phyloP scores from a whole-genome alignment of 2,797 vertebrate genomes.

The Lemur catta region DNA sequence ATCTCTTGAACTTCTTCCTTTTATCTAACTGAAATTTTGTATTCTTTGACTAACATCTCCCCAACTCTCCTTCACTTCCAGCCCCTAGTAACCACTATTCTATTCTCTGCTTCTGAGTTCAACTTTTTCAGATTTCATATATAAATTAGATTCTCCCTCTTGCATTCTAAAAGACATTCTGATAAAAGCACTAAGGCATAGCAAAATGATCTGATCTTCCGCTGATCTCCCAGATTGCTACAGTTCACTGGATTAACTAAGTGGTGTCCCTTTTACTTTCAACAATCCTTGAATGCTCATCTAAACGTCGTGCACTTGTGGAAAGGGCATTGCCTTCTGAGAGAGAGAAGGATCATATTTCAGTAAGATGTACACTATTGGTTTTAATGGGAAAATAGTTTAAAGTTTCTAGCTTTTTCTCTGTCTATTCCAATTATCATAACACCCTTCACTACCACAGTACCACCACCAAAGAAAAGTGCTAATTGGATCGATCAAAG shows the following conservation, averaged over 20 bases:
- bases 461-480: slow-evolving; percentile 47
- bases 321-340: background rate
- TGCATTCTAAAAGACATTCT: background rate
- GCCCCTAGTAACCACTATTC: background rate
- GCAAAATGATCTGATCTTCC: background rate
- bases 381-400: slow-evolving; percentile 29
- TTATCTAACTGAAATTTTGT: background rate
- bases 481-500: slow-evolving; percentile 73
- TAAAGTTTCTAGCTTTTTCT: slow-evolving; percentile 36
- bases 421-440: slow-evolving; percentile 52
- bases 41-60: background rate
- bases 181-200: background rate
- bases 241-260: background rate
- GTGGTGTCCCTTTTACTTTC: background rate
- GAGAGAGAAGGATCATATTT: background rate
- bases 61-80: background rate
- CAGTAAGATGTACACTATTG: background rate
- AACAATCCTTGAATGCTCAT: background rate
- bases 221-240: background rate
- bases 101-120: background rate
- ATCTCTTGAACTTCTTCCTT: background rate
- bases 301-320: background rate
- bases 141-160: background rate
- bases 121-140: background rate
- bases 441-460: slow-evolving; percentile 18